Base-by-base conservation (phyloP, 2,888 invertebrate species). In the Rhingia rostrata region DNA sequence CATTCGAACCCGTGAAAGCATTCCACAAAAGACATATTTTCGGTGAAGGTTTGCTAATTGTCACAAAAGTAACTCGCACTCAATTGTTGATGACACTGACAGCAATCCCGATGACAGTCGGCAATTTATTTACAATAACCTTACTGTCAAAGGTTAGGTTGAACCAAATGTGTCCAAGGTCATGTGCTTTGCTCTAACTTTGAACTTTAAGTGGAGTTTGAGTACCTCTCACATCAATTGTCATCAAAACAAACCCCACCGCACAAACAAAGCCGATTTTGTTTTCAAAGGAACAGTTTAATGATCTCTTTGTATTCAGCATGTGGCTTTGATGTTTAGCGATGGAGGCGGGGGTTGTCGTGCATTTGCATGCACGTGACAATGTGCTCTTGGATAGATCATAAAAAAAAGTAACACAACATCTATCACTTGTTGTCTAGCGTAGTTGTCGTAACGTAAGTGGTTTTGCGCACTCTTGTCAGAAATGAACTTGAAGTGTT, bases 351-450 rank as follows among this genome's bases (percentile, higher is more conserved):
- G 30, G 49, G 30, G 9, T 10, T 1, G 53, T 33, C 60, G 39
- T 47, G 58, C 64, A 75, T 82, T 64, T 82, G 64, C 81, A 70
- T 77, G 69, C 81, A 82, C 81, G 81, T 82, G 81, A 77, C 77
- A 77, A 53, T 70, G 77, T 72, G 70, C 64, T 81, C 45, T 81
- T 63, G 56, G 75, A 10, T 9, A 63, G 70, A 70, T 72, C 77
- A 53, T 72, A 75, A 80, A 80, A 77, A 80, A 60, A 70, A 69
- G 41, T 77, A 82, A 37, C 66, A 22, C 22, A 12, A 53, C 6
- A 6, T 64, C 64, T 54, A 77, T 53, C 53, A 66, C 81, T 63
- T 64, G 61, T 69, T 58, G 63, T 69, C 54, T 63, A 63, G 63
- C 75, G 70, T 75, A 22, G 22, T 22, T 22, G 22, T 22, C 22